These are phyloP conservation scores for Gymnopithys bicolor DNA, from an alignment of 2,797 vertebrate species.

Conservation along the genomic window DNA sequence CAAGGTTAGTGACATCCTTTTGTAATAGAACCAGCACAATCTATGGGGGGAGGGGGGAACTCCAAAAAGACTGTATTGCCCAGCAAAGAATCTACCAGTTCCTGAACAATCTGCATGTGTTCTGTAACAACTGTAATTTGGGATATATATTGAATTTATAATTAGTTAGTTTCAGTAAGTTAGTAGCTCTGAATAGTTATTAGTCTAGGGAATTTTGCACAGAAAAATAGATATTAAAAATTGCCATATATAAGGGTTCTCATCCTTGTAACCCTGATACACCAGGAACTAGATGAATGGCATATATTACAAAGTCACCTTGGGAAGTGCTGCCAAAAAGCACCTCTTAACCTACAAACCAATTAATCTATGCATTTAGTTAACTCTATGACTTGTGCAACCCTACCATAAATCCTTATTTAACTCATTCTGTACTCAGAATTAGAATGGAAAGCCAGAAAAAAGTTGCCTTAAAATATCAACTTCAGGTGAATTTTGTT, in stretches of 20 bases:
- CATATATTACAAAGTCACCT: neutral
- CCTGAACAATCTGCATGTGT: neutral
- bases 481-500: neutral
- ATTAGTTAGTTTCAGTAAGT: neutral
- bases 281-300: neutral
- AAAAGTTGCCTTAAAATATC: neutral
- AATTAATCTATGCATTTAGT: neutral
- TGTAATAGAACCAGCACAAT: neutral
- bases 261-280: neutral
- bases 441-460: neutral
- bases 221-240: neutral
- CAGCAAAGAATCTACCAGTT: neutral
- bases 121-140: neutral
- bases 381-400: neutral
- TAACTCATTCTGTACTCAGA: neutral
- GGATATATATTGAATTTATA: neutral
- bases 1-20: neutral
- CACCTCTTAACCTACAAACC: neutral
- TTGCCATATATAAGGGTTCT: neutral
- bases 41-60: neutral
- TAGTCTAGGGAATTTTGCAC: neutral
- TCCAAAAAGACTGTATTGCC: neutral
- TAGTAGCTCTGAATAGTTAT: neutral
- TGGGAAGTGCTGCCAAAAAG: neutral
- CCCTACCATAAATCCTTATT: neutral